Percentiles rank a stretch among this genome's conserved stretches.
phyloP scores from a whole-genome alignment of 2,113 vertebrate species.

The Crotalus horridus region DNA sequence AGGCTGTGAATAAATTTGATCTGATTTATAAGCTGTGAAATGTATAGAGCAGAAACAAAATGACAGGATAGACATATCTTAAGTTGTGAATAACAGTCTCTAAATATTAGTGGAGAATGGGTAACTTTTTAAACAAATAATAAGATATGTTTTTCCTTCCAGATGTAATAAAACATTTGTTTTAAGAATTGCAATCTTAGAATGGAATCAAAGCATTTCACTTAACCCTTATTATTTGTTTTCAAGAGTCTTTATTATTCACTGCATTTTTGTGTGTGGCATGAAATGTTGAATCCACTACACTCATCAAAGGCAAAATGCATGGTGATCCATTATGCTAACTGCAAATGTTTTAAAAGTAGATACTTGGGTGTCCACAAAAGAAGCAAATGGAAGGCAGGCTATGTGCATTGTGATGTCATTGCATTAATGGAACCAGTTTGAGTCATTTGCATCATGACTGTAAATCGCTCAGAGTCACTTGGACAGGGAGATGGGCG shows the following conservation, averaged over 20 bases:
- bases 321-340: conserved; percentile 16
- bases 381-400: neutral
- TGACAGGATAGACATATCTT: neutral
- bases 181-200: neutral
- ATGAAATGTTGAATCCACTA: conserved; percentile 34
- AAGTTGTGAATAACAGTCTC: neutral
- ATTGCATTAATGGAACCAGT: neutral
- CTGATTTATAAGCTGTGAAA: neutral
- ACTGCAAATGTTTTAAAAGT: accelerated
- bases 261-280: neutral
- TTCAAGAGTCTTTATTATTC: neutral
- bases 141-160: neutral
- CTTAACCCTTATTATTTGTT: neutral
- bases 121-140: neutral
- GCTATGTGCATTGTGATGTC: neutral
- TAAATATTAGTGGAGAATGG: neutral
- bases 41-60: neutral
- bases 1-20: neutral
- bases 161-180: neutral
- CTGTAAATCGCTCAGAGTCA: neutral
- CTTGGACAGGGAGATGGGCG: neutral
- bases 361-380: neutral
- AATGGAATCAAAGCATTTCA: neutral
- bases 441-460: neutral
- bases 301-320: conserved; percentile 32